Percentiles rank a stretch among this genome's conserved stretches.
These are phyloP conservation scores for Chiloscyllium plagiosum DNA, from an alignment of 2,113 vertebrate species.

Conservation along the genomic window DNA sequence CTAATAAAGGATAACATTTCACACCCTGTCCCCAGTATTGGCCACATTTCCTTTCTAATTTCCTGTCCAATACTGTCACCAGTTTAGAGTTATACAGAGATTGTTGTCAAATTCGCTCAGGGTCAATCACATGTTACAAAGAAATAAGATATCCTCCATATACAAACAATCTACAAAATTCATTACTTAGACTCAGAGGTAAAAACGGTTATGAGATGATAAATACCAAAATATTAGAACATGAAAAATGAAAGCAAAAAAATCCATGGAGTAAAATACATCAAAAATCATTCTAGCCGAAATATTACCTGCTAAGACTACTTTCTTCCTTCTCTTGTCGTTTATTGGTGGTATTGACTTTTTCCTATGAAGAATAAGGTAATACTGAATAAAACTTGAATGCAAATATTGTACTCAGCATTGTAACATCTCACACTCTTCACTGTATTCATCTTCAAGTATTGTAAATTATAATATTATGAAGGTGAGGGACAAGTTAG, in stretches of 20 bases:
- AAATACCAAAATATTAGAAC: not conserved
- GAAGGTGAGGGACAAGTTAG: not conserved
- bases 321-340: constrained; percentile 11
- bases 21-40: not conserved
- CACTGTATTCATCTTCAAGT: not conserved
- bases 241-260: not conserved
- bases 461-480: not conserved
- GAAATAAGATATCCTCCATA: not conserved
- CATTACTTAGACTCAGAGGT: not conserved
- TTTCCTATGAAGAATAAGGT: not conserved
- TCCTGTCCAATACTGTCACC: not conserved
- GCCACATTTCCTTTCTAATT: not conserved
- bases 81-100: not conserved
- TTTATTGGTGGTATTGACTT: not conserved
- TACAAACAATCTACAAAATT: not conserved
- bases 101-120: not conserved
- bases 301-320: not conserved
- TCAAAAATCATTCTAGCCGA: not conserved
- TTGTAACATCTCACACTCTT: not conserved
- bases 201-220: not conserved
- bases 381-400: not conserved
- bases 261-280: not conserved
- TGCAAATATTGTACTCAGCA: not conserved
- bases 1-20: not conserved
- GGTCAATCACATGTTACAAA: not conserved